These are phyloP conservation scores for Lophochroa leadbeateri DNA, from an alignment of 2,113 vertebrate genomes.

Conservation along the genomic window DNA sequence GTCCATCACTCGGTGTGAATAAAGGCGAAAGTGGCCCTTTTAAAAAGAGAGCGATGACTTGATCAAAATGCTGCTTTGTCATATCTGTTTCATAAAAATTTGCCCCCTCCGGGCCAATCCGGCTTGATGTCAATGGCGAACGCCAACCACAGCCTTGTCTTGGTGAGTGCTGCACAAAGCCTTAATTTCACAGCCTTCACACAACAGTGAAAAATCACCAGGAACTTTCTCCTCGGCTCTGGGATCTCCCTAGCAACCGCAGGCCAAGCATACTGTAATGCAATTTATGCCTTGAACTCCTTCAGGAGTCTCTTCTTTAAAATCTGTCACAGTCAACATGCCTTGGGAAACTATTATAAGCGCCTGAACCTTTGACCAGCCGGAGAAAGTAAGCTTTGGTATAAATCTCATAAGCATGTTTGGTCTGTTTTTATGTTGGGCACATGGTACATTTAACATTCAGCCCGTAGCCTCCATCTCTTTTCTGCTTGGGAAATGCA, in stretches of 20 bases:
- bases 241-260: constrained; percentile 72
- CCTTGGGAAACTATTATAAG: constrained; percentile 73
- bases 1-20: constrained; percentile 30
- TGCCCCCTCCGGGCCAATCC: constrained; percentile 51
- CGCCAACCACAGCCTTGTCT: constrained; percentile 58
- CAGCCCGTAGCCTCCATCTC: constrained; percentile 46
- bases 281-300: constrained; percentile 75
- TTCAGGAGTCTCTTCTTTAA: constrained; percentile 68
- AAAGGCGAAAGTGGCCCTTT: constrained; percentile 1
- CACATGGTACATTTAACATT: constrained; percentile 73
- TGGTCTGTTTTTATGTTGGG: constrained; percentile 58
- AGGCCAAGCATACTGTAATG: constrained; percentile 74
- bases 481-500: constrained; percentile 65
- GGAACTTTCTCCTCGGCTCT: constrained; percentile 58
- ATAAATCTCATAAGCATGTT: constrained; percentile 71
- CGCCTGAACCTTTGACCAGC: constrained; percentile 71
- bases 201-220: constrained; percentile 68
- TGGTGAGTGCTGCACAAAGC: constrained; percentile 20
- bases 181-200: constrained; percentile 71
- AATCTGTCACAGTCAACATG: constrained; percentile 70
- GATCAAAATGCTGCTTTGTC: constrained; percentile 69
- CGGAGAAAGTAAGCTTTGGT: constrained; percentile 58
- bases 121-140: constrained; percentile 46
- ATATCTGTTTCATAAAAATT: constrained; percentile 67
- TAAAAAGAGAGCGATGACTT: constrained; percentile 44